phyloP scores from a whole-genome alignment of 2,888 invertebrate species.

The Cheilosia variabilis region DNA sequence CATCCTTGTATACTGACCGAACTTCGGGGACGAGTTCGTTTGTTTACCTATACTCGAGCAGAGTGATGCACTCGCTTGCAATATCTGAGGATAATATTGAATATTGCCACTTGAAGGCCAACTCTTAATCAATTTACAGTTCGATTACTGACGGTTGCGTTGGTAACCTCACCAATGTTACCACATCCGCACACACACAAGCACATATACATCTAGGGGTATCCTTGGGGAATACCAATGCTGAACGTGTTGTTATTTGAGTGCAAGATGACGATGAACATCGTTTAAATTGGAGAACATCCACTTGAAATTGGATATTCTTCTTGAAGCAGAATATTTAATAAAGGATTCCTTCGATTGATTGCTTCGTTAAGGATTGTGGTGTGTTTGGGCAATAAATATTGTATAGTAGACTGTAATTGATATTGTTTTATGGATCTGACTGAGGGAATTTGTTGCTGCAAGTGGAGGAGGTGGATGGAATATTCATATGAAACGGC shows the following conservation, averaged over 20 bases:
- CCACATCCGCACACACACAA: background rate
- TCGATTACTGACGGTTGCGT: constrained; percentile 63
- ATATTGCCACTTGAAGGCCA: constrained; percentile 77
- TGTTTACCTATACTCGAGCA: constrained; percentile 57
- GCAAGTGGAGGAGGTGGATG: background rate
- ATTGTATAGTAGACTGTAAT: background rate
- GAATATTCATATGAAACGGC: too few relatives aligned
- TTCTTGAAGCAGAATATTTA: constrained; percentile 52
- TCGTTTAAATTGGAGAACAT: constrained; percentile 54
- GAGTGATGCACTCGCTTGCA: constrained; percentile 58
- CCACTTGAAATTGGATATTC: constrained; percentile 65
- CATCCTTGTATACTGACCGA: constrained; percentile 4
- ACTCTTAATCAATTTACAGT: constrained; percentile 70
- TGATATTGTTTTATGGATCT: constrained; percentile 20
- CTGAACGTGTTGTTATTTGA: constrained; percentile 41
- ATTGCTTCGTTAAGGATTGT: constrained; percentile 59
- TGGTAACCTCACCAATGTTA: constrained; percentile 53
- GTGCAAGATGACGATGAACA: constrained; percentile 35
- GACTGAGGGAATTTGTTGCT: background rate
- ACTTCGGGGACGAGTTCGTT: constrained; percentile 20
- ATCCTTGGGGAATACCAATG: constrained; percentile 3
- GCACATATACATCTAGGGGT: background rate
- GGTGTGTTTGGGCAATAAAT: constrained; percentile 20
- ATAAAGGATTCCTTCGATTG: constrained; percentile 54
- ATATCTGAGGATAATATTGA: constrained; percentile 76